Percentiles rank a stretch among this genome's conserved stretches.
Conservation (phyloP, 1,140 invertebrate species). For the Triops longicaudatus region DNA sequence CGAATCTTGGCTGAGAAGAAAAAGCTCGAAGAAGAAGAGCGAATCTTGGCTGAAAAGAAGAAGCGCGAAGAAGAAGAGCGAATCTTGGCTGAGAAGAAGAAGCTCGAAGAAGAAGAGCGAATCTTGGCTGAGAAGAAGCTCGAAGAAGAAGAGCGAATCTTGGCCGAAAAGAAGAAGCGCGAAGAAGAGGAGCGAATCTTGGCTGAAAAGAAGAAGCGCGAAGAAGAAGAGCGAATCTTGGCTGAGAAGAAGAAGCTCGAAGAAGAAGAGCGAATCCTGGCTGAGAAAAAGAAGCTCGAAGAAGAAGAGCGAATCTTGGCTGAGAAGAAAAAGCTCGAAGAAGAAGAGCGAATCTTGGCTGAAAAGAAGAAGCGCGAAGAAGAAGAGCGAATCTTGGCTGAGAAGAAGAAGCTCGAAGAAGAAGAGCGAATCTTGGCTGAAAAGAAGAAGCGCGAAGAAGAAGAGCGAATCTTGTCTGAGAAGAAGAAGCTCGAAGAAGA, state of each 20-base stretch:
- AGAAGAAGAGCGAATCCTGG: slow-evolving; percentile 31
- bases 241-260: slow-evolving; percentile 30
- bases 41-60: slow-evolving; percentile 30
- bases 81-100: slow-evolving; percentile 29
- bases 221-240: neutral
- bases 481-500: slow-evolving; percentile 28
- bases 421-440: slow-evolving; percentile 21
- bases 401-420: slow-evolving; percentile 19
- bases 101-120: slow-evolving; percentile 33
- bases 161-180: slow-evolving; percentile 33
- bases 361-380: slow-evolving; percentile 27
- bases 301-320: slow-evolving; percentile 31
- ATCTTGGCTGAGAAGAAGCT: slow-evolving; percentile 29
- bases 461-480: slow-evolving; percentile 22
- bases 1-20: neutral
- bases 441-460: slow-evolving; percentile 4
- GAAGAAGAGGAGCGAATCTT: slow-evolving; percentile 31
- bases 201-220: slow-evolving; percentile 28
- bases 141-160: slow-evolving; percentile 31
- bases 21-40: slow-evolving; percentile 31
- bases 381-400: slow-evolving; percentile 20
- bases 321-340: slow-evolving; percentile 32
- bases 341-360: slow-evolving; percentile 31
- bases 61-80: slow-evolving; percentile 32
- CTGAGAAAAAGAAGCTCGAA: slow-evolving; percentile 31